Conservation (phyloP, 1,140 invertebrate species). For the Drosophila ercepeae region DNA sequence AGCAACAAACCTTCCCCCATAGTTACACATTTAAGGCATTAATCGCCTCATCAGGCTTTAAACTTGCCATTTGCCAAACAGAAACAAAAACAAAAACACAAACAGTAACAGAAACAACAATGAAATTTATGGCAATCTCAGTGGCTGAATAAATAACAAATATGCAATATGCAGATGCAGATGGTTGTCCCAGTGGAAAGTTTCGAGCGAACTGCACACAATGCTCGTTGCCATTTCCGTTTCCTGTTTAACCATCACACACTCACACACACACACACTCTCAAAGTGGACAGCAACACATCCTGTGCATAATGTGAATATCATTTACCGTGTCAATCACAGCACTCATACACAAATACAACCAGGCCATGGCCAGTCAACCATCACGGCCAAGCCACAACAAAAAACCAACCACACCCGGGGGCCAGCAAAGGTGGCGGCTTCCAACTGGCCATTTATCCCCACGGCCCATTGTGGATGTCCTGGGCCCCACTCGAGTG, state of each 20-base stretch:
- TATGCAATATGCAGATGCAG: constrained; percentile 53
- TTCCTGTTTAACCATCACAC: constrained; percentile 66
- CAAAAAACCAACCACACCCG: constrained; percentile 34
- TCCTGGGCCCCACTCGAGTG: constrained; percentile 55
- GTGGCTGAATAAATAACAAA: constrained; percentile 58
- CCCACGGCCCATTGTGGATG: constrained; percentile 13
- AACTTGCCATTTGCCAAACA: constrained; percentile 42
- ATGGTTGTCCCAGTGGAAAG: constrained; percentile 40
- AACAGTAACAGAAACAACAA: constrained; percentile 20
- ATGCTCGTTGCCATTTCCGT: constrained; percentile 80
- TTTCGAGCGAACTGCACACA: constrained; percentile 41
- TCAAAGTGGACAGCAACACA: constrained; percentile 51
- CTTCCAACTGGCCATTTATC: constrained; percentile 12
- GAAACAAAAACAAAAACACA: constrained; percentile 8
- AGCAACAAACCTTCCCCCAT: constrained; percentile 1
- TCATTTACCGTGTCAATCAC: constrained; percentile 81
- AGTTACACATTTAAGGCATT: constrained; percentile 36
- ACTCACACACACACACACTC: constrained; percentile 25
- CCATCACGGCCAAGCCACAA: constrained; percentile 19
- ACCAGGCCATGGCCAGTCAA: constrained; percentile 46
- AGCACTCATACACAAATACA: constrained; percentile 21
- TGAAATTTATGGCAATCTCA: constrained; percentile 48
- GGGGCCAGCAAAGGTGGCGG: neutral
- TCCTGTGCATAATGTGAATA: constrained; percentile 77
- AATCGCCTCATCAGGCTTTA: constrained; percentile 39